Evolutionary conservation across 2,113 vertebrate species (phyloP), one percentile per base, ranked within the genome.

Genomic region (Orientallactaga bullata): DNA sequence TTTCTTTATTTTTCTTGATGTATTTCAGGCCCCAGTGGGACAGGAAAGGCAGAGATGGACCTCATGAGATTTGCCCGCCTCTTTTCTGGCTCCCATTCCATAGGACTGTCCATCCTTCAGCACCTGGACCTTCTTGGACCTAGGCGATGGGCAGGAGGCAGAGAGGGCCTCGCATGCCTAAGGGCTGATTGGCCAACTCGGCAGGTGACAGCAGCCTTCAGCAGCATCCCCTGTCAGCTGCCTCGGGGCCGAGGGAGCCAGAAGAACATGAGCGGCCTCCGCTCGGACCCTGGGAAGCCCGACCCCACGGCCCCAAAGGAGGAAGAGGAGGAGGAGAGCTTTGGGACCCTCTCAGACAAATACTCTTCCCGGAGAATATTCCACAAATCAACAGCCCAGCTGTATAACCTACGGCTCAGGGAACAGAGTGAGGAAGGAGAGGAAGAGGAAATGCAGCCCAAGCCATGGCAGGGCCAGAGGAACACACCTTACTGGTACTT

Each of bases 401-500:
- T 98, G 2, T 97, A 96, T 90, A 96, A 99, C 23, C 92, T 98
- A 20, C 94, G 55, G 39, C 84, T 98, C 71, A 69, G 79, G 88
- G 97, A 96, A 60, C 86, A 28, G 78, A 88, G 74, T 12, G 65
- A 96, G 12, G 97, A 98, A 8, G 97, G 98, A 1, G 96, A 97
- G 1, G 94, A 93, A 21, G 92, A 61, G 1, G 95, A 95, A 6
- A 12, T 7, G 1, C 95, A 97, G 55, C 74, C 86, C 21, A 96
- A 73, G 24, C 91, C 60, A 10, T 97, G 96, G 26, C 93, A 21
- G 0, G 95, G 97, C 1, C 98, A 51, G 4, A 98, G 63, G 91
- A 99, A 99, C 95, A 99, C 98, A 0, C 97, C 98, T 0, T 99
- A 99, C 93, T 99, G 99, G 99, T 99, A 99, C 96, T 99, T 99